A percentile compares a stretch with the other conserved stretches of the same genome.
Evolutionary conservation across 2,113 vertebrate species (phyloP).

Genomic region (Lathamus discolor): DNA sequence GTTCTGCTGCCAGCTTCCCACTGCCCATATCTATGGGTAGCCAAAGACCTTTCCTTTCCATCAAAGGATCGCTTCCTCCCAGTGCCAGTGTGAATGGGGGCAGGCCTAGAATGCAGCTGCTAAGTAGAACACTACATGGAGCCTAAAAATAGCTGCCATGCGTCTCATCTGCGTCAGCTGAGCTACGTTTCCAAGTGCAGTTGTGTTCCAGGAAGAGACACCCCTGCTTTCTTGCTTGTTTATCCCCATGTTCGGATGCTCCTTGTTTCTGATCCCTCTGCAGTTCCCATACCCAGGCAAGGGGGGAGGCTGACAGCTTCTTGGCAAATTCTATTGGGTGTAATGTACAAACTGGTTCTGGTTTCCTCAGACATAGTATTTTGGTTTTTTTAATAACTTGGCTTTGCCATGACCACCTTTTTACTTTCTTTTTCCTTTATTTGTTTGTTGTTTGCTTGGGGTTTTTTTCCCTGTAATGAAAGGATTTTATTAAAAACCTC

Average conservation of each 20-base stretch:
- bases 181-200: neutral
- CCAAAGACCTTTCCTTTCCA: neutral
- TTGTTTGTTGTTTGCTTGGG: too few relatives aligned
- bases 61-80: accelerated
- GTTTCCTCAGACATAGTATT: accelerated
- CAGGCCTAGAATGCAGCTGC: neutral
- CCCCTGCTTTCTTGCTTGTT: neutral
- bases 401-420: accelerated
- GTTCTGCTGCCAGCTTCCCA: neutral
- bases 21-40: accelerated
- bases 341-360: neutral
- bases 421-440: accelerated
- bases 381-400: neutral
- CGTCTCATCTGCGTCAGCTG: neutral
- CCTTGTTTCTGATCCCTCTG: neutral
- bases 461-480: neutral
- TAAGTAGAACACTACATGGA: neutral
- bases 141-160: neutral
- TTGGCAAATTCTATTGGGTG: accelerated
- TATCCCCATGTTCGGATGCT: neutral
- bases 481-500: neutral
- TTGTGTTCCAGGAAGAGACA: neutral
- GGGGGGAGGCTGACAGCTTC: neutral
- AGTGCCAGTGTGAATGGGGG: accelerated
- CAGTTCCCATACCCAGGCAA: neutral